Base-by-base conservation (phyloP, 1,140 invertebrate genomes). In the Heliconius melpomene region DNA sequence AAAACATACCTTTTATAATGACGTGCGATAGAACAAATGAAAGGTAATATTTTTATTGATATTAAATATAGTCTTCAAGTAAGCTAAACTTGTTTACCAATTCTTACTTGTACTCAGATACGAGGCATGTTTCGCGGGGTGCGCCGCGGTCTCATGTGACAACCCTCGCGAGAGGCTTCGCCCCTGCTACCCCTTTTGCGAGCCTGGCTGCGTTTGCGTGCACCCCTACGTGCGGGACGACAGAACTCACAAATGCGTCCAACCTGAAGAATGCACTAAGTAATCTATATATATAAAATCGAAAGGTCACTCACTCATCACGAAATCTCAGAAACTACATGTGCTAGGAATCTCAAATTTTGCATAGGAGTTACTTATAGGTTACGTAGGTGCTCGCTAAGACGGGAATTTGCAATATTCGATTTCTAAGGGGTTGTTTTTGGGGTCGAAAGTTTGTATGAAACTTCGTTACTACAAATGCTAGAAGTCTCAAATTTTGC, bases 121-220 rank as follows among this genome's bases (percentile, higher is more conserved):
- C 75, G 93, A 94, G 77, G 82, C 89, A 2, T 94, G 93, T 66
- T 94, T 94, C 81, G 87, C 91, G 23, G 93, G 93, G 8, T 94
- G 93, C 73, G 91, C 93, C 3, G 86, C 93, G 3, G 89, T 93
- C 66, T 87, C 89, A 0, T 94, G 93, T 75, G 93, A 94, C 86
- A 94, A 94, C 83, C 92, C 93, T 0, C 89, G 91, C 6, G 93
- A 93, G 54, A 86, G 93, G 0, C 82, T 93, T 80, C 90, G 88
- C 7, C 90, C 92, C 36, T 93, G 93, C 84, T 94, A 93, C 82
- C 93, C 93, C 7, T 94, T 93, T 83, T 94, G 93, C 79, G 93
- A 94, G 81, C 85, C 91, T 0, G 93, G 93, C 52, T 94, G 93
- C 78, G 86, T 94, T 26, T 94, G 93, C 82, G 80, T 85, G 23